Evolutionary conservation across 2,797 vertebrate genomes (phyloP).

Genomic region (Poeciliopsis paucimaculata): DNA sequence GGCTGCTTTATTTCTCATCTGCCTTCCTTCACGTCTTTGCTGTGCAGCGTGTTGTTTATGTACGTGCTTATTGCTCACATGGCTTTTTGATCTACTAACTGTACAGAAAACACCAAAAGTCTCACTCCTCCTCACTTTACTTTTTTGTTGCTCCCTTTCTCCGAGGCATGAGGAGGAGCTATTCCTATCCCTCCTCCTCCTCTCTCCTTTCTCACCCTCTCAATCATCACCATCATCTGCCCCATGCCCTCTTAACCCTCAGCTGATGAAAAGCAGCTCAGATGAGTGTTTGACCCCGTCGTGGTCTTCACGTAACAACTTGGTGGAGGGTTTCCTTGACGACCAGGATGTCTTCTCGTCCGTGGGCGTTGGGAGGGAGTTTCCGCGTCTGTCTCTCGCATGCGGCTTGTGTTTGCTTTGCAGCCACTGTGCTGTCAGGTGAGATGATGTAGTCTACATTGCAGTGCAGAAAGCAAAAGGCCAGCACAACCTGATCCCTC

Average conservation of each 20-base stretch:
- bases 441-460: conserved; percentile 46
- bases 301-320: conserved; percentile 65
- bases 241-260: conserved; percentile 46
- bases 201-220: conserved; percentile 40
- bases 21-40: conserved; percentile 32
- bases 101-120: conserved; percentile 22
- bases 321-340: conserved; percentile 76
- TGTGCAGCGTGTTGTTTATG: background rate
- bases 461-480: conserved; percentile 60
- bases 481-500: conserved; percentile 66
- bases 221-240: conserved; percentile 28
- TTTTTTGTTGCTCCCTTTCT: conserved; percentile 28
- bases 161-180: conserved; percentile 40
- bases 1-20: conserved; percentile 44
- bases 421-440: conserved; percentile 37
- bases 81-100: conserved; percentile 47
- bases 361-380: conserved; percentile 47
- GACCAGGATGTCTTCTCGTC: conserved; percentile 60
- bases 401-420: conserved; percentile 36
- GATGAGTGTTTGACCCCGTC: conserved; percentile 34
- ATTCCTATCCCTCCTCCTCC: conserved; percentile 58
- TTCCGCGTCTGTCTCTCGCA: conserved; percentile 43
- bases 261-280: conserved; percentile 28
- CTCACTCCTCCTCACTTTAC: conserved; percentile 34
- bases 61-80: conserved; percentile 46